Evolutionary conservation across 2,888 invertebrate genomes (phyloP).

Genomic region (Parascotia fuliginaria): DNA sequence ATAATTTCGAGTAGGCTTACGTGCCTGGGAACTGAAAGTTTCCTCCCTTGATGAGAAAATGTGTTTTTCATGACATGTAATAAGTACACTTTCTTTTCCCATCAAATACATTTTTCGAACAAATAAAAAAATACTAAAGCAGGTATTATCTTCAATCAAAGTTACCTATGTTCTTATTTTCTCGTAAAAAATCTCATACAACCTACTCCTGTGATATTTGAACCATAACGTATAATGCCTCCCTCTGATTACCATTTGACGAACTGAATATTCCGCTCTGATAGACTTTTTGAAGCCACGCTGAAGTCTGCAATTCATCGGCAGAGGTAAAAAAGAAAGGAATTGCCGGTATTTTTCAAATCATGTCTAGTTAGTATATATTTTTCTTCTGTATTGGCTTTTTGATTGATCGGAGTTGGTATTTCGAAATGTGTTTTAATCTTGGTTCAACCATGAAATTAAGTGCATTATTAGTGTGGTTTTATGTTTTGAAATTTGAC

Average conservation of each 20-base stretch:
- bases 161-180: slow-evolving; percentile 66
- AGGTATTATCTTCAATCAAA: slow-evolving; percentile 48
- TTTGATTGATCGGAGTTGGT: slow-evolving; percentile 52
- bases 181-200: slow-evolving; percentile 65
- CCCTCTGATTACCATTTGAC: slow-evolving; percentile 82
- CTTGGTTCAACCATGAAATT: background rate
- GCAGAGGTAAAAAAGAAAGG: slow-evolving; percentile 63
- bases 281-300: slow-evolving; percentile 74
- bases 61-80: slow-evolving; percentile 50
- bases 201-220: slow-evolving; percentile 76
- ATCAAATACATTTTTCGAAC: slow-evolving; percentile 29
- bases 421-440: slow-evolving; percentile 13
- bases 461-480: too few species aligned
- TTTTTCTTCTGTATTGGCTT: slow-evolving; percentile 43
- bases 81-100: slow-evolving; percentile 39
- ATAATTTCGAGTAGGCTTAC: slow-evolving; percentile 64
- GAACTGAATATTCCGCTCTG: slow-evolving; percentile 80
- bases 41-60: slow-evolving; percentile 56
- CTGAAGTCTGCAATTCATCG: slow-evolving; percentile 59
- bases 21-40: slow-evolving; percentile 63
- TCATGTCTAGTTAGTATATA: slow-evolving; percentile 45
- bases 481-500: too few species aligned
- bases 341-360: slow-evolving; percentile 64
- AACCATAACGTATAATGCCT: slow-evolving; percentile 80
- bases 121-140: slow-evolving; percentile 37